Percentiles rank a stretch among this genome's conserved stretches.
phyloP scores from a whole-genome alignment of 1,140 invertebrate genomes.

The Triops longicaudatus region DNA sequence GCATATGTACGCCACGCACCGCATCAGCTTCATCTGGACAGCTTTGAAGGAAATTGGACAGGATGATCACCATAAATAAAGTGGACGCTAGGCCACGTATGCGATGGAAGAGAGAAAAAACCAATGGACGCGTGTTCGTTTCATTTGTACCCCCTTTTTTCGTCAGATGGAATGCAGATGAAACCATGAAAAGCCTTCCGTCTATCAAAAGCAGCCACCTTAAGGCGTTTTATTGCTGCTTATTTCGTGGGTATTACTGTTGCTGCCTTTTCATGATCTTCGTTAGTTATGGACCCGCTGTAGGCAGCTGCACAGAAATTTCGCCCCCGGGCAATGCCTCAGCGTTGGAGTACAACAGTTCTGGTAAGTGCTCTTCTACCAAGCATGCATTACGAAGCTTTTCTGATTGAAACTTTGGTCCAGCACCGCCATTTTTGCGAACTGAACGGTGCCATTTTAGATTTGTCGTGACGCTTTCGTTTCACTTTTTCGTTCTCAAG shows the following conservation, averaged over 20 bases:
- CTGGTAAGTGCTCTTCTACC: neutral
- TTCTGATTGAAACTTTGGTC: no score
- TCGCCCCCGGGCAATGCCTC: neutral
- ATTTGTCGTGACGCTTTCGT: no score
- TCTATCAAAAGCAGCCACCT: neutral
- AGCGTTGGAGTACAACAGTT: neutral
- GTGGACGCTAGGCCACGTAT: neutral
- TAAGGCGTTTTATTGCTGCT: neutral
- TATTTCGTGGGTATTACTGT: neutral
- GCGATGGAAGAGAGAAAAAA: neutral
- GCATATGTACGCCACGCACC: no score
- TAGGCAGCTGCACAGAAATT: neutral
- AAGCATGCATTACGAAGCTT: no score
- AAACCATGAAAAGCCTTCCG: neutral
- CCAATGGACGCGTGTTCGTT: neutral
- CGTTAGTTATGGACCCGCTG: neutral
- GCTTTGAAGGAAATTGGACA: no score
- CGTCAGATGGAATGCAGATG: neutral
- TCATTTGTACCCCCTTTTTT: neutral
- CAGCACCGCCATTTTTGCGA: no score
- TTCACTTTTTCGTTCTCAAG: no score
- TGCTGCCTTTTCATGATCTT: neutral
- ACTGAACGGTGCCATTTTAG: no score
- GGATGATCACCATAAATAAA: no score
- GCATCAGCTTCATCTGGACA: no score